Conservation (phyloP, 2,797 vertebrate species). For the Ctenochaetus hawaiiensis region DNA sequence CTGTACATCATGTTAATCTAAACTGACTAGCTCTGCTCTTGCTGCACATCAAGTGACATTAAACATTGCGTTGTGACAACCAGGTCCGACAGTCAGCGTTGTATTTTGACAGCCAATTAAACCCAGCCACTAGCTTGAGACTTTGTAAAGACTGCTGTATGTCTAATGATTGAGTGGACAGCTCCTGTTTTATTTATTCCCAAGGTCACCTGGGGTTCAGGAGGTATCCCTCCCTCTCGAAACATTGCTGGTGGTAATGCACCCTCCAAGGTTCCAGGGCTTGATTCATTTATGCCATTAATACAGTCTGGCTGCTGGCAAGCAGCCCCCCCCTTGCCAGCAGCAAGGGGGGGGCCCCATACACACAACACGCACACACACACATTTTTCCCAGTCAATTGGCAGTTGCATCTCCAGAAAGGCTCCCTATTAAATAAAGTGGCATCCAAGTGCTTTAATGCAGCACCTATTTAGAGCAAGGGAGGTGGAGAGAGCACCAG, state of each 20-base stretch:
- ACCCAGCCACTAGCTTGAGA: slow-evolving; percentile 32
- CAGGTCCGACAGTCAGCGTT: slow-evolving; percentile 24
- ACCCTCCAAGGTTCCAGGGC: slow-evolving; percentile 53
- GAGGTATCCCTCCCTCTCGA: slow-evolving; percentile 65
- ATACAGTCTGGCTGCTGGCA: slow-evolving; percentile 69
- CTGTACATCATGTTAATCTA: slow-evolving; percentile 22
- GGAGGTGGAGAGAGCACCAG: not conserved
- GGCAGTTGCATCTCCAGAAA: slow-evolving; percentile 48
- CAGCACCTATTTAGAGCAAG: slow-evolving; percentile 49
- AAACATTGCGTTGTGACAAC: slow-evolving; percentile 40
- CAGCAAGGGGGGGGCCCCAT: no score
- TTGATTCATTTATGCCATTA: slow-evolving; percentile 77
- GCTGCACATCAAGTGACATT: slow-evolving; percentile 29
- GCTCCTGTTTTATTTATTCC: slow-evolving; percentile 61
- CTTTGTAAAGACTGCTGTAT: slow-evolving; percentile 1
- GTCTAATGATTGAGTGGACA: slow-evolving; percentile 28
- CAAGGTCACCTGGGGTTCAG: slow-evolving; percentile 67
- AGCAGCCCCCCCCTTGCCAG: slow-evolving; percentile 28
- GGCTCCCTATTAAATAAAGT: slow-evolving; percentile 61
- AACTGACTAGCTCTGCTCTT: not conserved
- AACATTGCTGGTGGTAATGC: slow-evolving; percentile 45
- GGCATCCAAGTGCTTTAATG: slow-evolving; percentile 53
- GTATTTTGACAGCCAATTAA: slow-evolving; percentile 71
- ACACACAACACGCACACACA: slow-evolving; percentile 12
- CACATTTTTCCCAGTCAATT: slow-evolving; percentile 33